Evolutionary conservation across 2,113 vertebrate species (phyloP).

Genomic region (Pavo muticus): DNA sequence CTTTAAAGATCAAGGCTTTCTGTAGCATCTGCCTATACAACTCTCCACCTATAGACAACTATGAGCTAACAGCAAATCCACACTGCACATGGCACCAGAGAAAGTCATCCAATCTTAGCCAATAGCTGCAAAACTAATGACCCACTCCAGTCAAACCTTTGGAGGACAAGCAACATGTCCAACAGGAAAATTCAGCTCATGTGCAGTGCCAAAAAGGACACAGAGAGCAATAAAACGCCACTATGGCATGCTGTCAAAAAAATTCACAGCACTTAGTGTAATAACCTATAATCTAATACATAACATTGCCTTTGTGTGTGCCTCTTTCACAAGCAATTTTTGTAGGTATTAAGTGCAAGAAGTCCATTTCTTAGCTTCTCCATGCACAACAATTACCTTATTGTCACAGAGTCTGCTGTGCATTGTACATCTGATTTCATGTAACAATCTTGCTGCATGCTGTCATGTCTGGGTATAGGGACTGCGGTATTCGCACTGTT

Average conservation of each 20-base stretch:
- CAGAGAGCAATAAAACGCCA: background rate
- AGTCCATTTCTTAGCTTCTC: slow-evolving; percentile 24
- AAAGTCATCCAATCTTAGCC: background rate
- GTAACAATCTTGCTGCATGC: slow-evolving; percentile 31
- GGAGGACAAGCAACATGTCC: background rate
- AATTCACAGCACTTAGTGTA: background rate
- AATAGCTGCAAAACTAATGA: background rate
- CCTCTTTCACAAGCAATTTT: background rate
- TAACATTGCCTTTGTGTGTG: slow-evolving; percentile 73
- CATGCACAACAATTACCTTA: slow-evolving; percentile 24
- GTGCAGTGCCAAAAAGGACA: background rate
- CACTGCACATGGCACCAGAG: rapidly evolving
- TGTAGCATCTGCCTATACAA: background rate
- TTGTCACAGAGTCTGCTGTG: slow-evolving; percentile 9
- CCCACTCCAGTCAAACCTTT: background rate
- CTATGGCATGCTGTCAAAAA: background rate
- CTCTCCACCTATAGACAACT: background rate
- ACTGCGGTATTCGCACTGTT: slow-evolving; percentile 10
- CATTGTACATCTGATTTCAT: slow-evolving; percentile 22
- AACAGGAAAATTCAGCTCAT: background rate
- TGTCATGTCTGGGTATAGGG: slow-evolving; percentile 34
- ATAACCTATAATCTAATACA: background rate
- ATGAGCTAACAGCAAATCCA: background rate
- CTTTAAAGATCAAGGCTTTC: background rate
- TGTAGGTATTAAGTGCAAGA: slow-evolving; percentile 6